These are phyloP conservation scores for Leptopilina clavipes DNA, from an alignment of 1,140 invertebrate species.

Conservation along the genomic window DNA sequence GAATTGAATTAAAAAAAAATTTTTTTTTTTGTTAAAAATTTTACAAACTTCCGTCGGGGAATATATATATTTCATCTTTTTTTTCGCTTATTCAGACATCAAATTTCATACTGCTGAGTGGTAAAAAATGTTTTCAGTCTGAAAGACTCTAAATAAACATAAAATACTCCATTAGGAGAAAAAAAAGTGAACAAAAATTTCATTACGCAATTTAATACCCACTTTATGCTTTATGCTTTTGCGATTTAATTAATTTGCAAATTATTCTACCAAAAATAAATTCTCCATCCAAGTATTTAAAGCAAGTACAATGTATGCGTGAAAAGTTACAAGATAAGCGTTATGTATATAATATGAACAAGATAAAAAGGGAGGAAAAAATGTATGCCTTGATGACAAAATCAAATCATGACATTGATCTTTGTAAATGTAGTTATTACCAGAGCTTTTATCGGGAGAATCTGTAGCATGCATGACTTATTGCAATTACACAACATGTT, in stretches of 20 bases:
- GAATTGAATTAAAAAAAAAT: background rate
- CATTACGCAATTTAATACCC: background rate
- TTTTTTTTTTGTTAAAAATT: background rate
- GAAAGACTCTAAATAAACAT: background rate
- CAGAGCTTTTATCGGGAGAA: background rate
- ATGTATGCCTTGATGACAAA: conserved; percentile 15
- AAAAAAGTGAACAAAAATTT: background rate
- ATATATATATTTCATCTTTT: background rate
- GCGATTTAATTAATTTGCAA: conserved; percentile 4
- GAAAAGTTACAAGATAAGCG: conserved; percentile 8
- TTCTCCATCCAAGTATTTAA: background rate
- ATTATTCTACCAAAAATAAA: conserved; percentile 9
- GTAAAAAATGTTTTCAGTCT: background rate
- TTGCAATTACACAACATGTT: conserved; percentile 32
- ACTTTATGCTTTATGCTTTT: background rate
- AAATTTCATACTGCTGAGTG: conserved; percentile 7
- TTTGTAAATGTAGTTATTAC: conserved; percentile 22
- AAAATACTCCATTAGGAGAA: background rate
- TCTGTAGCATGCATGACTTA: conserved; percentile 17
- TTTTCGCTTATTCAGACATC: conserved; percentile 9
- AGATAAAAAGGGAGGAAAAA: background rate
- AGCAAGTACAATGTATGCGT: background rate
- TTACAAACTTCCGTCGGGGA: background rate
- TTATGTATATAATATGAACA: background rate
- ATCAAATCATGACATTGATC: conserved; percentile 29